Evolutionary conservation across 2,797 vertebrate species (phyloP), one percentile per base, ranked within the genome.

Genomic region (Falco columbarius): DNA sequence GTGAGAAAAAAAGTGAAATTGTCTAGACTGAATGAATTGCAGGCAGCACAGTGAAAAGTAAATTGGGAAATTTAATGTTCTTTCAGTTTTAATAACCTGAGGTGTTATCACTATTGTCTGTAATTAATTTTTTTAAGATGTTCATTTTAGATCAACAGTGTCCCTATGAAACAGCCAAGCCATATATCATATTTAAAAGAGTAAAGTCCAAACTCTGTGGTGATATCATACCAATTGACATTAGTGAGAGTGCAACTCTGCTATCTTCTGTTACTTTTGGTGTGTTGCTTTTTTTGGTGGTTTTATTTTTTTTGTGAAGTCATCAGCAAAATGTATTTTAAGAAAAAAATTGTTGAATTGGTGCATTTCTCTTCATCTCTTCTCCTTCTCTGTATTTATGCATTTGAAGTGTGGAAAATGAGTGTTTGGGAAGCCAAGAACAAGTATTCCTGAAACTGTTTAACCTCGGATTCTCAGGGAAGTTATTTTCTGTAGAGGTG

Each of bases 1-100:
- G 42, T 87, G 81, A 96, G 86, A 95, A 89, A 95, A 96, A 90
- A 95, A 95, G 68, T 92, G 81, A 95, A 96, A 92, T 89, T 92
- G 71, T 92, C 68, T 92, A 89, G 94, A 80, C 90, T 54, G 77
- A 82, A 72, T 23, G 42, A 89, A 56, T n/a, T 4, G 3, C 52
- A 42, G 27, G 55, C 46, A 88, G 47, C 32, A 9, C 0, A 5
- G 71, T 67, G 67, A 76, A 95, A 83, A 87, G 74, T 49, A 94
- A 93, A 91, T 91, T 82, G 32, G 27, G 90, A 92, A 71, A 61
- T 92, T 94, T 82, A 92, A n/a, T 47, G 74, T 82, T 89, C 67
- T 94, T 95, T 94, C 68, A 77, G 72, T 94, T 97, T 96, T 87
- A 96, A 89, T 93, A 93, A 93, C 49, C 71, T 87, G 59, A 66